Percentiles rank a stretch among this genome's conserved stretches.
These are phyloP conservation scores for Theocolax elegans DNA, from an alignment of 1,140 invertebrate species.

Conservation along the genomic window DNA sequence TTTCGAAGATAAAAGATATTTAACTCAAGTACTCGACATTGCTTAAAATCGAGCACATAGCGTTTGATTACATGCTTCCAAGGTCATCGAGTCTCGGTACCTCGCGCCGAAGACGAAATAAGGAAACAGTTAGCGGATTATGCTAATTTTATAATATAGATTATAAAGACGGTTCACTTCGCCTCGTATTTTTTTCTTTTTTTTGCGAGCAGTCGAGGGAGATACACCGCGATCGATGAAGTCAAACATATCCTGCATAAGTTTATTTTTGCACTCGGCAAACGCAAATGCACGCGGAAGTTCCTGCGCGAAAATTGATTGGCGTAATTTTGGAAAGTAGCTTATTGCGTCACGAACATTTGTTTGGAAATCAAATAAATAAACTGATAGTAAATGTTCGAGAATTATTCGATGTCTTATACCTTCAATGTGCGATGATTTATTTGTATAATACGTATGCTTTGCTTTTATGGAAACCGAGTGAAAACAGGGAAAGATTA, in stretches of 20 bases:
- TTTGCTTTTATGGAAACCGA: too few relatives aligned
- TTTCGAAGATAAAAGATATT: too few relatives aligned
- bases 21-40: too few relatives aligned
- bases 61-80: background rate
- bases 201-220: background rate
- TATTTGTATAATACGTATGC: too few relatives aligned
- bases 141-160: constrained; percentile 16
- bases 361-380: background rate
- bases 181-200: background rate
- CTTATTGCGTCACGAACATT: background rate
- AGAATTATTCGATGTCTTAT: too few relatives aligned
- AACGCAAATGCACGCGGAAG: background rate
- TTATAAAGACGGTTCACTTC: constrained; percentile 1
- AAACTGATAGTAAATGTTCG: too few relatives aligned
- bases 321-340: constrained; percentile 13
- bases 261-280: background rate
- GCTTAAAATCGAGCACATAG: too few relatives aligned
- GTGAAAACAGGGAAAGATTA: too few relatives aligned
- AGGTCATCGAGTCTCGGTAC: background rate
- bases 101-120: constrained; percentile 1
- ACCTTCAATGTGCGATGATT: too few relatives aligned
- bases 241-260: background rate
- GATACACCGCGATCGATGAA: background rate
- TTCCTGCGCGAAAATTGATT: background rate
- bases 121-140: constrained; percentile 2